Percentiles rank a stretch among this genome's conserved stretches.
Evolutionary conservation across 1,140 invertebrate genomes (phyloP).

Genomic region (Habropoda laboriosa): DNA sequence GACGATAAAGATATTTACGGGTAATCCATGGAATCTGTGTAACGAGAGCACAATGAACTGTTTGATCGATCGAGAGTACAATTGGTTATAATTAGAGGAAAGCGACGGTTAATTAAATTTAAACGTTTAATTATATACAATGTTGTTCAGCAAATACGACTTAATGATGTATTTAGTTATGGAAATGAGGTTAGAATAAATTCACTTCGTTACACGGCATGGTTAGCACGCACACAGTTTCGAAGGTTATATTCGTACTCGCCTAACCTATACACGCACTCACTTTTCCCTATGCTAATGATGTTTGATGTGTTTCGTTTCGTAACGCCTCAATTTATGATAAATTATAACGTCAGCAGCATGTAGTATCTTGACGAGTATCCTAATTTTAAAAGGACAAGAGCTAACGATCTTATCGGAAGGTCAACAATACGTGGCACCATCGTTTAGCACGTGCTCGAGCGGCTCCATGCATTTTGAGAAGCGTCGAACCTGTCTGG

Average conservation of each 20-base stretch:
- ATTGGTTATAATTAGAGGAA: neutral
- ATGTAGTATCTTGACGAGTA: neutral
- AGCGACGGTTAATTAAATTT: too few relatives aligned
- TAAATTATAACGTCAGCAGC: neutral
- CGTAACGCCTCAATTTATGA: neutral
- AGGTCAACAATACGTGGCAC: conserved; percentile 24
- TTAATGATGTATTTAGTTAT: neutral
- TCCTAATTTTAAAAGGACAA: conserved; percentile 23
- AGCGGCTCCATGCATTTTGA: conserved; percentile 25
- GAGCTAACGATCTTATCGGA: conserved; percentile 44
- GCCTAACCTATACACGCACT: neutral
- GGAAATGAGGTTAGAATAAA: neutral
- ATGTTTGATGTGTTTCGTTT: neutral
- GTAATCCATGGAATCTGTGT: neutral
- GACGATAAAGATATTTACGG: neutral
- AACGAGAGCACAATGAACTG: neutral
- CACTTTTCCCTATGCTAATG: neutral
- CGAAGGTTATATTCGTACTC: neutral
- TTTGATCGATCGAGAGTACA: neutral
- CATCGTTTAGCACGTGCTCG: conserved; percentile 35
- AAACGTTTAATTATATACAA: too few relatives aligned
- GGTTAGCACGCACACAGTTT: neutral
- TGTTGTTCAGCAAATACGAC: too few relatives aligned
- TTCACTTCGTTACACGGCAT: neutral
- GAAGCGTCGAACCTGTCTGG: conserved; percentile 3